phyloP scores from a whole-genome alignment of 1,140 invertebrate genomes.

The Temnothorax longispinosus region DNA sequence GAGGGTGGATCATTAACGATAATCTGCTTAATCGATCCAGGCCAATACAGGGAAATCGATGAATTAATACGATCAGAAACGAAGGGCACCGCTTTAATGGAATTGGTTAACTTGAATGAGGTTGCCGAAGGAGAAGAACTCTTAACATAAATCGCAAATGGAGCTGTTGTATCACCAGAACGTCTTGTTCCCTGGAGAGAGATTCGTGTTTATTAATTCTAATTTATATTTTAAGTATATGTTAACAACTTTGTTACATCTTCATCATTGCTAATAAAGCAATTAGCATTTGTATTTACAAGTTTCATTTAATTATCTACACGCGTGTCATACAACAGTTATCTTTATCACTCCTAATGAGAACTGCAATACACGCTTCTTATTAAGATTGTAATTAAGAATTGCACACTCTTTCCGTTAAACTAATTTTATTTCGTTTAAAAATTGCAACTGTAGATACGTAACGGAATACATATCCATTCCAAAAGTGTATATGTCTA shows the following conservation, averaged over 20 bases:
- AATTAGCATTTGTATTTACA: slow-evolving; percentile 44
- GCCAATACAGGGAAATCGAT: slow-evolving; percentile 95
- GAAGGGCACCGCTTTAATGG: slow-evolving; percentile 94
- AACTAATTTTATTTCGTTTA: slow-evolving; percentile 27
- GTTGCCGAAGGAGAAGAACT: slow-evolving; percentile 95
- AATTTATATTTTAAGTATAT: slow-evolving; percentile 41
- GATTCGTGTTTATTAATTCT: slow-evolving; percentile 56
- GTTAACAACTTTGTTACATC: slow-evolving; percentile 55
- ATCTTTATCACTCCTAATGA: background rate
- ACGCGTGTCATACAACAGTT: background rate
- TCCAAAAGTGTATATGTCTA: background rate
- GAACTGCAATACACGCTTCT: background rate
- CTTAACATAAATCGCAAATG: slow-evolving; percentile 82
- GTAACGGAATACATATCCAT: background rate
- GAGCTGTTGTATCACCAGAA: background rate
- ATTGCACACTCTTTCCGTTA: background rate
- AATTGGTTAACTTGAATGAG: slow-evolving; percentile 97
- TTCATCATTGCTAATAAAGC: slow-evolving; percentile 16
- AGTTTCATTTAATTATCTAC: slow-evolving; percentile 42
- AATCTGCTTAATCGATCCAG: slow-evolving; percentile 96
- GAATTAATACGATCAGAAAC: slow-evolving; percentile 94
- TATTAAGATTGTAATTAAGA: background rate
- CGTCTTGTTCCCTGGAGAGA: slow-evolving; percentile 15
- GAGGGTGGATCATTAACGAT: slow-evolving; percentile 91
- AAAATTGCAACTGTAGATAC: slow-evolving; percentile 21